Percentiles rank a stretch among this genome's conserved stretches.
phyloP scores from a whole-genome alignment of 92 coral and sea anemone species.

The Blastomussa wellsi region DNA sequence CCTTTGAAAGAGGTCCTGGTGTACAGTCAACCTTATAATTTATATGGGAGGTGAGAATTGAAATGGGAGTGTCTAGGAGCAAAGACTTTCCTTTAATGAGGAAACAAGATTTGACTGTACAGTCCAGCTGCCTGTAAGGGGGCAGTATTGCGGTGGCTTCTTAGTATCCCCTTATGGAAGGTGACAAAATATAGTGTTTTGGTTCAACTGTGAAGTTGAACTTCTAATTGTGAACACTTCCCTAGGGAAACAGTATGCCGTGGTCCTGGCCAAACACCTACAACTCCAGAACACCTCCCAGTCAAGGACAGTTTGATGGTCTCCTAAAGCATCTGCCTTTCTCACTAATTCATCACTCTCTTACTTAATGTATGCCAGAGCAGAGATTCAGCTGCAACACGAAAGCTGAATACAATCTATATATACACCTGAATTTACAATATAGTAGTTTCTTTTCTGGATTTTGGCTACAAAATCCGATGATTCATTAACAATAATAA shows the following conservation, averaged over 20 bases:
- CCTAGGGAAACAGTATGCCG: not conserved
- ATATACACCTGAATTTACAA: not conserved
- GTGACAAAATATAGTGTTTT: not conserved
- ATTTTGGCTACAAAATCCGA: not conserved
- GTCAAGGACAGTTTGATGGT: not conserved
- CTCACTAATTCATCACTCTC: not conserved
- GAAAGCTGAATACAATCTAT: no score
- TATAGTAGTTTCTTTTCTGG: not conserved
- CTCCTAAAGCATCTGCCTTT: not conserved
- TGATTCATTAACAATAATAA: not conserved
- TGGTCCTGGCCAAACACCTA: not conserved
- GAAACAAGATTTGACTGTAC: not conserved
- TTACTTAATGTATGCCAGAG: not conserved
- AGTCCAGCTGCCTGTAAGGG: not conserved
- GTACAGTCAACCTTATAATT: no score
- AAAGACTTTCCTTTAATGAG: not conserved
- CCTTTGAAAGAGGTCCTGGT: no score
- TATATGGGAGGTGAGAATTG: no score
- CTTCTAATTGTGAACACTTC: not conserved
- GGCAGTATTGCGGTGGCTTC: not conserved
- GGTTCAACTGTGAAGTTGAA: not conserved
- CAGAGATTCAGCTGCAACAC: not conserved
- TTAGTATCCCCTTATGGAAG: not conserved
- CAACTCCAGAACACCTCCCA: not conserved
- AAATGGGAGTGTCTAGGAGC: not conserved